Percentiles rank a stretch among this genome's conserved stretches.
These are phyloP conservation scores for Cremastinae sp. DNA, from an alignment of 2,888 invertebrate genomes.

Conservation along the genomic window DNA sequence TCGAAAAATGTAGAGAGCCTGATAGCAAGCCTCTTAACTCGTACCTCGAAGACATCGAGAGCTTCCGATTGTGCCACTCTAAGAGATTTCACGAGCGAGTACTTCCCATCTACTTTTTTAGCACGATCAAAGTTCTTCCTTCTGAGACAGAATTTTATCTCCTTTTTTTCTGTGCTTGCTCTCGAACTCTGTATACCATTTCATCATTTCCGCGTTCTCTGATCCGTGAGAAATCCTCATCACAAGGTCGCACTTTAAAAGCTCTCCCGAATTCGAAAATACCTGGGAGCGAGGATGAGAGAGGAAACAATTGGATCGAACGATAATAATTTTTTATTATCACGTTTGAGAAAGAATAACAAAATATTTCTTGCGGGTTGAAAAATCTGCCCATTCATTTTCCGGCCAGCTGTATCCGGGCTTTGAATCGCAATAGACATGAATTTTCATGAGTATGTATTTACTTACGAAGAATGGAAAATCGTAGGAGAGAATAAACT, in stretches of 20 bases:
- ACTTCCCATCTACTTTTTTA: conserved; percentile 69
- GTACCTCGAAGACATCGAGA: conserved; percentile 68
- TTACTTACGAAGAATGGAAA: conserved; percentile 7
- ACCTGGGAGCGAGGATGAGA: neutral
- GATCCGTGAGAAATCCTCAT: neutral
- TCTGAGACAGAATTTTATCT: conserved; percentile 31
- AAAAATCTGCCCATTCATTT: neutral
- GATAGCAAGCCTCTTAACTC: no score
- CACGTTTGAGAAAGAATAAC: neutral
- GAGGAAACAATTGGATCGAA: conserved; percentile 6
- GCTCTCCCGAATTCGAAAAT: conserved; percentile 1
- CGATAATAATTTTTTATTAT: conserved; percentile 50
- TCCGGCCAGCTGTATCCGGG: neutral
- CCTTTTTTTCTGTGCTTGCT: conserved; percentile 25
- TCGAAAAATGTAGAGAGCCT: conserved; percentile 16
- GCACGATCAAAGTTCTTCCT: conserved; percentile 70
- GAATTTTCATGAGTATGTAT: conserved; percentile 3
- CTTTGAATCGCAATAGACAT: neutral
- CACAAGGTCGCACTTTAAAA: neutral
- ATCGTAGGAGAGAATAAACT: neutral
- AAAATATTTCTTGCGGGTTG: neutral
- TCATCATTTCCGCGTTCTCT: conserved; percentile 7
- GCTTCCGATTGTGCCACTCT: conserved; percentile 75
- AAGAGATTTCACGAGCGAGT: conserved; percentile 74
- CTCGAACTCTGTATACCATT: conserved; percentile 27